Base-by-base conservation (phyloP, 2,113 vertebrate species). In the Orientallactaga bullata region DNA sequence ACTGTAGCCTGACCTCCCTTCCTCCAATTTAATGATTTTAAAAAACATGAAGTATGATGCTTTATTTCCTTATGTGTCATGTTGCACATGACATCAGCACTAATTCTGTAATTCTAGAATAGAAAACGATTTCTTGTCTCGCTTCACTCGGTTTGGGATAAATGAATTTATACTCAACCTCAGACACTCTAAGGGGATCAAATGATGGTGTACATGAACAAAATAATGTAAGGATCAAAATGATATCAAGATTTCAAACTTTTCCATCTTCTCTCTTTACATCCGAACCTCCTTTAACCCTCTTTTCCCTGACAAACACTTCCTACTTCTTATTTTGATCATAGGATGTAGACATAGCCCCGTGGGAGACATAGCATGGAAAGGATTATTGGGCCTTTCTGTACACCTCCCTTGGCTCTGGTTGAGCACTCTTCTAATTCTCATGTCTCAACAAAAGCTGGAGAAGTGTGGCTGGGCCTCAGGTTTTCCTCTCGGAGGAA, bases 381-480 rank as follows among this genome's bases (percentile, higher is more conserved):
- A 28, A 47, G 18, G 24, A 61, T 39, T 28, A 37, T 80, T 89
- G 11, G 47, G 5, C 28, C 4, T 60, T 15, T 11, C 39, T 76
- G 10, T 86, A 69, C 28, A 8, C 88, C 77, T 51, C 72, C 21
- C 30, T 80, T 86, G 71, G 13, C 35, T 95, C 61, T 85, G 42
- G 32, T 12, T 94, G 66, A 86, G 51, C 32, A 84, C 11, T 73
- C 80, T 86, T 92, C 60, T 90, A 83, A 85, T 66, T 92, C 87
- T 69, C 3, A 9, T 72, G 42, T 72, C 79, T 92, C 55, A 89
- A 61, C 60, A 84, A 7, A 1, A 88, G 8, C 10, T 18, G n/a
- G 23, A 73, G 28, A 77, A 55, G 2, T 65, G 26, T n/a, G 42
- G 9, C 20, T 42, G 23, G 26, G 60, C 42, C 61, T 80, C 28